phyloP scores from a whole-genome alignment of 2,888 invertebrate genomes.

The Acrocyrtus sp. region DNA sequence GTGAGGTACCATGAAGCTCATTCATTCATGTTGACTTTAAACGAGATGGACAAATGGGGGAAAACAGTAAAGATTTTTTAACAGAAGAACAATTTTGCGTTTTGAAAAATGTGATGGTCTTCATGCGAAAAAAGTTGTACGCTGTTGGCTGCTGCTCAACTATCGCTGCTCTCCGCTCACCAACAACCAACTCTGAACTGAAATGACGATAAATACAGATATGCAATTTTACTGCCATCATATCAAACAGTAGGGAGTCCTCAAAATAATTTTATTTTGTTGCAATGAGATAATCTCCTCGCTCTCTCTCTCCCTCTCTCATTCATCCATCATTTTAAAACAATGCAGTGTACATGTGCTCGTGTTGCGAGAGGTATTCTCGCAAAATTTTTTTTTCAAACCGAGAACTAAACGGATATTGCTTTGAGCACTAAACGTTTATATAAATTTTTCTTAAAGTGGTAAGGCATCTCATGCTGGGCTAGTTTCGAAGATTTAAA shows the following conservation, averaged over 20 bases:
- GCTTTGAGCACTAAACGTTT: too few species aligned
- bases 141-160: too few species aligned
- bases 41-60: background rate
- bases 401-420: too few species aligned
- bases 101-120: too few species aligned
- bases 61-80: background rate
- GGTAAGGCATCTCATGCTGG: too few species aligned
- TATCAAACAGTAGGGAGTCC: slow-evolving; percentile 6
- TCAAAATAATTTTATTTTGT: slow-evolving; percentile 2
- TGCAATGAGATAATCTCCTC: background rate
- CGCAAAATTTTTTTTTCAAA: too few species aligned
- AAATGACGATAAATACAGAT: background rate
- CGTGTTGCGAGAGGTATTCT: too few species aligned
- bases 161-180: too few species aligned
- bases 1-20: too few species aligned
- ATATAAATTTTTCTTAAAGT: too few species aligned
- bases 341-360: too few species aligned
- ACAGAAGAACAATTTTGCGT: background rate
- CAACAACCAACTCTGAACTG: background rate
- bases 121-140: too few species aligned
- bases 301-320: background rate
- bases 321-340: background rate
- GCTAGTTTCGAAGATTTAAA: background rate
- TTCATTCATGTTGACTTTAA: background rate
- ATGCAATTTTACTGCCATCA: background rate